Percentiles rank a stretch among this genome's conserved stretches.
Conservation (phyloP, 2,797 vertebrate species). For the Syngnathus rostellatus region DNA sequence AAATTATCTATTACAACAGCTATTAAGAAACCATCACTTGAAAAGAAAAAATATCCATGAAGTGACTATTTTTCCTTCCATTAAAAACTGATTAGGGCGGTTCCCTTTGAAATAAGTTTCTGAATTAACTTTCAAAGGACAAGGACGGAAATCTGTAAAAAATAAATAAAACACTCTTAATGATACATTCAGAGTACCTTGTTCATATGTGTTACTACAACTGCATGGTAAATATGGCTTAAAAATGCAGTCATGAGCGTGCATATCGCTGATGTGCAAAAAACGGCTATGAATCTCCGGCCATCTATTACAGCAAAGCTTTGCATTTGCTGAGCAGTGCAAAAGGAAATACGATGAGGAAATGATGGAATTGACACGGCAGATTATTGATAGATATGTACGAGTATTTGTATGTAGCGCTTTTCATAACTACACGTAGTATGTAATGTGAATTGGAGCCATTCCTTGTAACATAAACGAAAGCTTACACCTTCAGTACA, state of each 20-base stretch:
- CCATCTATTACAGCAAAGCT: too few species aligned
- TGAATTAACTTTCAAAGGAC: slow-evolving; percentile 4
- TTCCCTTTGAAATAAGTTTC: slow-evolving; percentile 14
- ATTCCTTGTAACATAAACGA: background rate
- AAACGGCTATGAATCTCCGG: too few species aligned
- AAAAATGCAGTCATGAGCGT: slow-evolving; percentile 12
- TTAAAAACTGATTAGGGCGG: slow-evolving; percentile 16
- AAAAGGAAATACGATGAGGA: too few species aligned
- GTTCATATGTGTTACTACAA: slow-evolving; percentile 10
- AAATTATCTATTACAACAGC: slow-evolving; percentile 54
- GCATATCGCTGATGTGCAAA: slow-evolving; percentile 6
- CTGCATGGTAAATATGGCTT: slow-evolving; percentile 7
- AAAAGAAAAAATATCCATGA: slow-evolving; percentile 21
- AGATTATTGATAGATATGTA: too few species aligned
- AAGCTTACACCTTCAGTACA: background rate
- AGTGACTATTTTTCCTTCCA: slow-evolving; percentile 24
- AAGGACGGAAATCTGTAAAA: background rate
- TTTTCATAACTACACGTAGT: background rate
- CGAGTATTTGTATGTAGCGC: background rate
- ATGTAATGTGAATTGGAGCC: background rate
- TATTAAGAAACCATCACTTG: slow-evolving; percentile 38
- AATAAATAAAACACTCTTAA: slow-evolving; percentile 1
- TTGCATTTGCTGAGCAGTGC: too few species aligned
- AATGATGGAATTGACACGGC: too few species aligned
- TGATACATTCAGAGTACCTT: slow-evolving; percentile 8